These are phyloP conservation scores for Nemoura dubitans DNA, from an alignment of 2,888 invertebrate genomes.

Conservation along the genomic window DNA sequence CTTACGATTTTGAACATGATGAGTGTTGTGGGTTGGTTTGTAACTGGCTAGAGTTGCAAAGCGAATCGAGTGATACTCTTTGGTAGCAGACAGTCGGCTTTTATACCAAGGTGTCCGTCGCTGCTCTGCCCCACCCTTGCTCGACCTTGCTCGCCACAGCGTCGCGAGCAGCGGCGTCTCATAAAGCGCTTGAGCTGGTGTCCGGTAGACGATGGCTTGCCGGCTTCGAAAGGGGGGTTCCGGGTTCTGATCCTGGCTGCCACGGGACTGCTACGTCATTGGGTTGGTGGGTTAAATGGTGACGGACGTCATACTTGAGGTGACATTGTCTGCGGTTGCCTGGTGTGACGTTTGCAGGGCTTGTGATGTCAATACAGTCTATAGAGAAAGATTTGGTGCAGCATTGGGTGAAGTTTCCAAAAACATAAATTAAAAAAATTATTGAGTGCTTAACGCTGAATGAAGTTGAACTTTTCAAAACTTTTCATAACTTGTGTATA, in stretches of 20 bases:
- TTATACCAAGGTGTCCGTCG: conserved; percentile 30
- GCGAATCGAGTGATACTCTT: conserved; percentile 39
- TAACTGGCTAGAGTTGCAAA: conserved; percentile 37
- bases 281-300: no score
- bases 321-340: background rate
- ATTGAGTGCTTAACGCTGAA: no score
- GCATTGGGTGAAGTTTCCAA: no score
- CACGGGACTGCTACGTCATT: background rate
- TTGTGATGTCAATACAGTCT: background rate
- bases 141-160: conserved; percentile 23
- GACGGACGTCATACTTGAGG: background rate
- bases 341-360: background rate
- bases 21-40: conserved; percentile 16
- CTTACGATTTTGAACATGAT: conserved; percentile 51
- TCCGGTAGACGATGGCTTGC: conserved; percentile 3
- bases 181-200: background rate
- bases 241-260: background rate
- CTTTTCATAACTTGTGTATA: no score
- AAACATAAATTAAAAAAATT: no score
- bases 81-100: background rate
- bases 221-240: conserved; percentile 13
- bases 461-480: no score
- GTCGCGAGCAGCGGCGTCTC: background rate
- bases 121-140: background rate
- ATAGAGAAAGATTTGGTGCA: no score